Evolutionary conservation across 2,888 invertebrate genomes (phyloP).

Genomic region (Leptinotarsa peninsularis): DNA sequence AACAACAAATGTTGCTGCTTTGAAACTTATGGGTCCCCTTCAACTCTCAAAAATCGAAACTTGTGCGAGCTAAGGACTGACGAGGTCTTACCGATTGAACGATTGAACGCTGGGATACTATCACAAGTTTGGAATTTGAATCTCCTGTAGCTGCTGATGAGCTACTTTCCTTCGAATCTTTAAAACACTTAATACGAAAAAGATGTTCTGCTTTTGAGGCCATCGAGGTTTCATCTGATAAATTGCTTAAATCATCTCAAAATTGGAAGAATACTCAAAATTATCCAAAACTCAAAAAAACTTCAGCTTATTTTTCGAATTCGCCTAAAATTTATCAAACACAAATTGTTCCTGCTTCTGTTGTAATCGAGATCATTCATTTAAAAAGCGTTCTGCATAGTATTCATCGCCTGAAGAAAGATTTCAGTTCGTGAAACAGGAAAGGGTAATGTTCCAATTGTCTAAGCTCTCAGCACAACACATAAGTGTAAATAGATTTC

Average conservation of each 20-base stretch:
- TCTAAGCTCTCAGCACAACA: too few species aligned
- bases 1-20: not conserved
- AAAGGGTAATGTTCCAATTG: too few species aligned
- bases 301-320: not conserved
- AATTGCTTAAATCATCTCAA: not conserved
- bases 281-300: not conserved
- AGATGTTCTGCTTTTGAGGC: not conserved
- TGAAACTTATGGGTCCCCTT: not conserved
- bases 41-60: not conserved
- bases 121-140: not conserved
- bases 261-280: not conserved
- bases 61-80: too few species aligned
- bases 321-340: not conserved
- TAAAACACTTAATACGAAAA: not conserved
- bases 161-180: not conserved
- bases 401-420: too few species aligned
- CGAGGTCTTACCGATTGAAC: too few species aligned
- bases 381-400: too few species aligned
- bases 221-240: not conserved
- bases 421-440: too few species aligned
- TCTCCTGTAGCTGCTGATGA: not conserved
- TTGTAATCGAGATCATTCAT: too few species aligned
- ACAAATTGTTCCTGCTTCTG: too few species aligned
- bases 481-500: too few species aligned
- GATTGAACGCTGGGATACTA: not conserved